Evolutionary conservation across 1,140 invertebrate genomes (phyloP).

Genomic region (Melanaphis sacchari): DNA sequence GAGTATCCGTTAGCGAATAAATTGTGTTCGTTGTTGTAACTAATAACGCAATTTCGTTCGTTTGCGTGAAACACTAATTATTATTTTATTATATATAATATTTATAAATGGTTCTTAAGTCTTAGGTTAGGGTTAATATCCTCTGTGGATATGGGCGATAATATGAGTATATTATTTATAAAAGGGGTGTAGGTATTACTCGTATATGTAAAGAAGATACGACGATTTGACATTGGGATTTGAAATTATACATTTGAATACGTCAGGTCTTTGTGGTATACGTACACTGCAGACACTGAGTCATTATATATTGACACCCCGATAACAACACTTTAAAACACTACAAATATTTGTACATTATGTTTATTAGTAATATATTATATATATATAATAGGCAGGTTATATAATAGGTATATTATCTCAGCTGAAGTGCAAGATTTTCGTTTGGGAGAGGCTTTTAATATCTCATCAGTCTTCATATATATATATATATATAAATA

Average conservation of each 20-base stretch:
- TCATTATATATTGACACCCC: neutral
- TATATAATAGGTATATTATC: slow-evolving; percentile 1
- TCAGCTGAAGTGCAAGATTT: neutral
- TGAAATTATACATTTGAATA: neutral
- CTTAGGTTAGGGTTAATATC: too few species aligned
- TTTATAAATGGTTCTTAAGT: too few species aligned
- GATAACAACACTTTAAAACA: neutral
- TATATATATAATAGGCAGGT: neutral
- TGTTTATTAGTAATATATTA: neutral
- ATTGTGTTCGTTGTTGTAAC: too few species aligned
- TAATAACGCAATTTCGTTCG: too few species aligned
- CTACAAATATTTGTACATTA: neutral
- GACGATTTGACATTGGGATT: neutral
- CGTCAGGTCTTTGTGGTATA: neutral
- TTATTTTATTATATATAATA: too few species aligned
- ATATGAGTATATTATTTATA: neutral
- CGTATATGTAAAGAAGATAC: neutral
- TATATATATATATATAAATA: too few species aligned
- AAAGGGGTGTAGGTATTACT: neutral
- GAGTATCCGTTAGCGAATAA: too few species aligned
- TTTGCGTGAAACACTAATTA: too few species aligned
- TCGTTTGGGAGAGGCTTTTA: neutral
- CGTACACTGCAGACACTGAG: neutral
- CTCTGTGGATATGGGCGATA: too few species aligned
- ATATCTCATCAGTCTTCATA: neutral